Percentiles rank a stretch among this genome's conserved stretches.
Evolutionary conservation across 2,797 vertebrate genomes (phyloP).

Genomic region (Etheostoma nigrum): DNA sequence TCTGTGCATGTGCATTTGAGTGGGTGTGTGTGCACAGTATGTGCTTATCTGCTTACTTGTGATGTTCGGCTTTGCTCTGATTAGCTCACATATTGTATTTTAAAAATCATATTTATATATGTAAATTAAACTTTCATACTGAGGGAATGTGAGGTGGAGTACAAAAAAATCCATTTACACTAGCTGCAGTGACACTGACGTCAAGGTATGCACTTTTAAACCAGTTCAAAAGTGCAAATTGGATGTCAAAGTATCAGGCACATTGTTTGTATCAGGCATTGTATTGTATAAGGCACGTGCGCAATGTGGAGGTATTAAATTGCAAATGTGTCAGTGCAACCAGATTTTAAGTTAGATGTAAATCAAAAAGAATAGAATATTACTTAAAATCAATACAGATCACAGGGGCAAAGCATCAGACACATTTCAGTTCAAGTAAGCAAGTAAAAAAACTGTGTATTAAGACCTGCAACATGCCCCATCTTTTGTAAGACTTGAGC

Average conservation of each 20-base stretch:
- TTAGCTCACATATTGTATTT: conserved; percentile 5
- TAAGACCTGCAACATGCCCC: conserved; percentile 14
- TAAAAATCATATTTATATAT: not conserved
- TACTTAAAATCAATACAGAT: conserved; percentile 51
- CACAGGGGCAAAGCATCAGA: conserved; percentile 41
- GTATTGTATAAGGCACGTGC: too few species aligned
- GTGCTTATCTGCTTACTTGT: not conserved
- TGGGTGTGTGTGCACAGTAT: conserved; percentile 11
- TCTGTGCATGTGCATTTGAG: conserved; percentile 5
- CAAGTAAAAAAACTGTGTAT: conserved; percentile 11
- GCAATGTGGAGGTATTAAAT: conserved; percentile 24
- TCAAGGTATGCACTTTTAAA: conserved; percentile 29
- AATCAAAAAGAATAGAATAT: conserved; percentile 42
- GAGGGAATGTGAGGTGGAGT: conserved; percentile 4
- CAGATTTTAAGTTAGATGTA: conserved; percentile 33
- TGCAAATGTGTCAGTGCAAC: conserved; percentile 24
- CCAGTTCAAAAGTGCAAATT: conserved; percentile 44
- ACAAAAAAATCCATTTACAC: conserved; percentile 1
- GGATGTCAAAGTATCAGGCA: conserved; percentile 30
- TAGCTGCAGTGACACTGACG: conserved; percentile 15
- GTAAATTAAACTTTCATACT: conserved; percentile 7
- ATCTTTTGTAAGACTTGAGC: conserved; percentile 24
- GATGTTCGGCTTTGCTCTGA: conserved; percentile 31
- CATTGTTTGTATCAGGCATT: not conserved
- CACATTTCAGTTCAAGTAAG: conserved; percentile 26